These are phyloP conservation scores for Oxystoma pomonae DNA, from an alignment of 2,888 invertebrate species.

Conservation along the genomic window DNA sequence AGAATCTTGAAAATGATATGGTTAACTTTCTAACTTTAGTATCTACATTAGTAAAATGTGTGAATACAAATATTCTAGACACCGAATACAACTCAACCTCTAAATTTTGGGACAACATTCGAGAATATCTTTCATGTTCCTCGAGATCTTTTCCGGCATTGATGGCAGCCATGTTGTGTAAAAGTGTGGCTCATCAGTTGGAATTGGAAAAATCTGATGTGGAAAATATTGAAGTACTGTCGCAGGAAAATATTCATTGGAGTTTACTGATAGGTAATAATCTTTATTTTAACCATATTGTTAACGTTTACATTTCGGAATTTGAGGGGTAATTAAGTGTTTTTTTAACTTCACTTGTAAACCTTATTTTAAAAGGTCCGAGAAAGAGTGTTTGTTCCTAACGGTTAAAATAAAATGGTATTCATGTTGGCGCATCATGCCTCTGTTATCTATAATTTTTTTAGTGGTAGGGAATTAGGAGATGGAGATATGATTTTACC, in stretches of 20 bases:
- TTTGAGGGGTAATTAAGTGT: no score
- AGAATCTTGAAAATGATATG: constrained; percentile 54
- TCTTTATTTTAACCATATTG: no score
- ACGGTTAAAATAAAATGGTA: no score
- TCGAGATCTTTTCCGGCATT: constrained; percentile 72
- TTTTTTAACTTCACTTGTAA: no score
- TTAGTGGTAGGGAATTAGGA: no score
- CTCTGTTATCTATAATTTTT: no score
- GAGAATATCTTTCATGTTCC: constrained; percentile 68
- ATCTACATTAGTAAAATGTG: constrained; percentile 60
- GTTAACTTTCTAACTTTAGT: constrained; percentile 64
- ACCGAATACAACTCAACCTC: constrained; percentile 68
- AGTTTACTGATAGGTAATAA: constrained; percentile 71
- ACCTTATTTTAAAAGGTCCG: no score
- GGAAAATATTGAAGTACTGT: constrained; percentile 55
- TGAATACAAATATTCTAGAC: constrained; percentile 51
- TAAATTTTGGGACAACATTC: constrained; percentile 77
- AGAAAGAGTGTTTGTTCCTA: no score
- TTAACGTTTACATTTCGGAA: no score
- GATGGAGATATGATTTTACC: no score
- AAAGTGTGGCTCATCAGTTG: constrained; percentile 61
- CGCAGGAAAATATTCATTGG: constrained; percentile 84
- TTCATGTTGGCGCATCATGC: no score
- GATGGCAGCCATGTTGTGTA: constrained; percentile 78
- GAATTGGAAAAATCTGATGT: constrained; percentile 47